A percentile compares a stretch with the other conserved stretches of the same genome.
These are phyloP conservation scores for Drosophila pseudoobscura DNA, from an alignment of 1,140 invertebrate genomes.

Conservation along the genomic window DNA sequence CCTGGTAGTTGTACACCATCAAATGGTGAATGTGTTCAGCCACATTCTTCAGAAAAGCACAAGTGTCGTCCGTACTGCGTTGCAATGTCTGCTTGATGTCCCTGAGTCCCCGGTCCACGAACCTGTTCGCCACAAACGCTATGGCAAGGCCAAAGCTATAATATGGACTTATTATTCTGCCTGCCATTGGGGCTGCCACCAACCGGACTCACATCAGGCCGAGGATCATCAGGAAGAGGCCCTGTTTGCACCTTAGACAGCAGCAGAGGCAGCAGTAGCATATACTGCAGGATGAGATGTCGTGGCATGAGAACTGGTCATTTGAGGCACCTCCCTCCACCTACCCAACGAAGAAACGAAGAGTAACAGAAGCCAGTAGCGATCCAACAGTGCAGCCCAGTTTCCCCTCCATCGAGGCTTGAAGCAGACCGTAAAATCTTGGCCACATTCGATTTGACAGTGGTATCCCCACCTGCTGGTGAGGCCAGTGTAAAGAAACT, in stretches of 20 bases:
- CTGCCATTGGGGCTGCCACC: not conserved
- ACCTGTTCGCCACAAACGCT: slow-evolving; percentile 92
- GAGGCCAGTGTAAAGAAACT: too few species aligned
- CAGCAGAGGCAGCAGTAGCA: slow-evolving; percentile 94
- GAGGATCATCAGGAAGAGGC: slow-evolving; percentile 88
- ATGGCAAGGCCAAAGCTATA: slow-evolving; percentile 89
- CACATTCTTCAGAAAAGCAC: slow-evolving; percentile 88
- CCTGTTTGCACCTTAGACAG: slow-evolving; percentile 89
- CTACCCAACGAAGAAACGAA: slow-evolving; percentile 86
- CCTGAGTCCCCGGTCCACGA: slow-evolving; percentile 88
- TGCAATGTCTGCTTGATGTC: slow-evolving; percentile 85
- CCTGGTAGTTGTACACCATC: slow-evolving; percentile 88
- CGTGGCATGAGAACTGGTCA: slow-evolving; percentile 23
- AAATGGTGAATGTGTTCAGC: slow-evolving; percentile 87
- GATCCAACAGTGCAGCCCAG: slow-evolving; percentile 82
- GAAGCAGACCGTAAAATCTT: too few species aligned
- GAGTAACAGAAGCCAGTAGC: slow-evolving; percentile 85
- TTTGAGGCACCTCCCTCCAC: not conserved
- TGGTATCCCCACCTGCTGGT: too few species aligned
- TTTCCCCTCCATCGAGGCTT: too few species aligned
- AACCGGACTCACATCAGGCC: slow-evolving; percentile 89
- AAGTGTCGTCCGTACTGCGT: slow-evolving; percentile 86
- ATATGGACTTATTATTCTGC: too few species aligned
- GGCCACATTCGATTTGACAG: too few species aligned
- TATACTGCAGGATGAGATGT: slow-evolving; percentile 81